These are phyloP conservation scores for Setophaga petechia DNA, from an alignment of 2,113 vertebrate species.

Conservation along the genomic window DNA sequence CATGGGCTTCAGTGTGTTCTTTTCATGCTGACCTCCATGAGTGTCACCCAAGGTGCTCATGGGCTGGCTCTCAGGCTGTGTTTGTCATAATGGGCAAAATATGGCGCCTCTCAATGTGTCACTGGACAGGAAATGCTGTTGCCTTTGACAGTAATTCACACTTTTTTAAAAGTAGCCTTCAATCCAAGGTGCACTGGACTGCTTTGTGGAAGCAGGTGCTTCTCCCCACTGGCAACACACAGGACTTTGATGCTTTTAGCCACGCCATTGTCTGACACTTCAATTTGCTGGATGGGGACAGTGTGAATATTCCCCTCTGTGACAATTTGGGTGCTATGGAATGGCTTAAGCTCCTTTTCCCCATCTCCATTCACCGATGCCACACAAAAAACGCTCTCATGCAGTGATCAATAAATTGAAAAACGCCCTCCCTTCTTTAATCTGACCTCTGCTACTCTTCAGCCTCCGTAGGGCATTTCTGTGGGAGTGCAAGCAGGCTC, in stretches of 20 bases:
- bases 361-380: slow-evolving; percentile 12
- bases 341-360: slow-evolving; percentile 40
- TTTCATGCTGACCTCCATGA: neutral
- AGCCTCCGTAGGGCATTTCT: neutral
- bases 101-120: neutral
- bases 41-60: neutral
- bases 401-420: slow-evolving; percentile 54
- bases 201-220: neutral
- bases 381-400: slow-evolving; percentile 42
- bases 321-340: slow-evolving; percentile 48
- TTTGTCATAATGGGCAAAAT: slow-evolving; percentile 4
- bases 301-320: slow-evolving; percentile 55
- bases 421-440: neutral
- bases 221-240: neutral
- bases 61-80: neutral
- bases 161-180: neutral
- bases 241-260: neutral
- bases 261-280: neutral
- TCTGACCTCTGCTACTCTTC: neutral
- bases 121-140: slow-evolving; percentile 39
- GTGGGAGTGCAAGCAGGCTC: neutral
- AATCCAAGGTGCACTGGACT: neutral
- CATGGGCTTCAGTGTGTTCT: neutral
- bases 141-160: slow-evolving; percentile 39
- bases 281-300: neutral